A percentile compares a stretch with the other conserved stretches of the same genome.
Conservation (phyloP, 2,113 vertebrate species). For the Muscicapa adusta region DNA sequence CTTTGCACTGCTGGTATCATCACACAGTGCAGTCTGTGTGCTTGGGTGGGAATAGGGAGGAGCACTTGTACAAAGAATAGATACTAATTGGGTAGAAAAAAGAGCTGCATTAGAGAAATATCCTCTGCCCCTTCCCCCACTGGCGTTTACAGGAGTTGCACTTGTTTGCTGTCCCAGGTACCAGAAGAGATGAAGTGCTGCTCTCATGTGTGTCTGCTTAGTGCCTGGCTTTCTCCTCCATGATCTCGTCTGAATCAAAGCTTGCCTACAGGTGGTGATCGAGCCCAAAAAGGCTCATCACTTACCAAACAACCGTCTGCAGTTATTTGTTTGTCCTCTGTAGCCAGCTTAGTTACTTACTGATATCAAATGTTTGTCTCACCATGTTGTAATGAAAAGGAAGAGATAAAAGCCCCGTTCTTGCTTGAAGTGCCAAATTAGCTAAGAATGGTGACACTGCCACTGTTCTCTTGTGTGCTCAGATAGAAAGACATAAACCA, state of each 20-base stretch:
- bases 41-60: not conserved
- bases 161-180: constrained; percentile 19
- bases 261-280: constrained; percentile 54
- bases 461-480: not conserved
- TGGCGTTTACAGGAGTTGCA: not conserved
- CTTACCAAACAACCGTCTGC: constrained; percentile 22
- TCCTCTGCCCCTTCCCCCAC: not conserved
- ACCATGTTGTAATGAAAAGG: constrained; percentile 25
- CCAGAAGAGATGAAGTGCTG: not conserved
- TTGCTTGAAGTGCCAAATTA: constrained; percentile 49
- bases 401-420: constrained; percentile 1
- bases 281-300: constrained; percentile 22
- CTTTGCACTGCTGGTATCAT: not conserved
- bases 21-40: not conserved
- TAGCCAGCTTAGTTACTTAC: constrained; percentile 35
- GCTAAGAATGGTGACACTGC: constrained; percentile 9
- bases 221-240: not conserved
- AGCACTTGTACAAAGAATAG: not conserved
- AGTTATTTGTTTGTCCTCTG: constrained; percentile 43
- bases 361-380: constrained; percentile 45
- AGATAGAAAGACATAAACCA: not conserved
- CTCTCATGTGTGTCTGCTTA: not conserved
- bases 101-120: not conserved
- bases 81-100: not conserved
- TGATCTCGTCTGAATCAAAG: constrained; percentile 37